Evolutionary conservation across 2,888 invertebrate species (phyloP).

Genomic region (Morinoia aosen): DNA sequence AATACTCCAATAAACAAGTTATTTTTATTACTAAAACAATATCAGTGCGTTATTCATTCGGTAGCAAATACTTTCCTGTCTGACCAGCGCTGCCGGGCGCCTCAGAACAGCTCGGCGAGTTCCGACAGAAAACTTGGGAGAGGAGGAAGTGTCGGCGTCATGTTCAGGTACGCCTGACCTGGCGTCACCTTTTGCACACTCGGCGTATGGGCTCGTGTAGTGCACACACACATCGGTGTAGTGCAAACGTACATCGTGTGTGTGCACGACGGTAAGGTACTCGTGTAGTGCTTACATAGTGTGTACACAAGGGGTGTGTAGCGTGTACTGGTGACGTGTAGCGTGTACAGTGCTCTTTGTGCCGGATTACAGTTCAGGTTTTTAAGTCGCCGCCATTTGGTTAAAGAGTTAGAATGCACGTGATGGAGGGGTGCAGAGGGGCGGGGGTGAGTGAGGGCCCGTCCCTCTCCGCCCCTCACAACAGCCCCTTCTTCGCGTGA

Average conservation of each 20-base stretch:
- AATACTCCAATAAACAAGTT: not conserved
- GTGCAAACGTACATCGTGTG: too few relatives aligned
- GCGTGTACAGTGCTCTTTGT: too few relatives aligned
- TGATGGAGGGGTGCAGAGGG: not conserved
- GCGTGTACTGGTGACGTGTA: too few relatives aligned
- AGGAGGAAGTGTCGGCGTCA: slow-evolving; percentile 5
- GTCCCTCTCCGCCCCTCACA: not conserved
- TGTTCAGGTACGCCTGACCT: slow-evolving; percentile 42
- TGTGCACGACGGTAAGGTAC: too few relatives aligned
- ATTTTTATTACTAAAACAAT: not conserved
- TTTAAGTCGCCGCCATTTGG: too few relatives aligned
- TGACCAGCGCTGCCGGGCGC: not conserved
- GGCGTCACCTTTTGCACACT: not conserved
- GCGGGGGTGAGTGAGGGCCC: too few relatives aligned
- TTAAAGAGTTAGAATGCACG: too few relatives aligned
- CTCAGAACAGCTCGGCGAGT: not conserved
- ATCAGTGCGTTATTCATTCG: not conserved
- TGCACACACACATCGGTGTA: too few relatives aligned
- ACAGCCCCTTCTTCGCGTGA: not conserved
- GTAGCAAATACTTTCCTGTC: not conserved
- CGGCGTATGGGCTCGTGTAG: not conserved
- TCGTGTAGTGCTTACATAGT: too few relatives aligned
- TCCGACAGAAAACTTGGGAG: not conserved
- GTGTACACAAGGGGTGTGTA: too few relatives aligned
- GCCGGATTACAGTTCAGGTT: too few relatives aligned